Conservation (phyloP, 2,888 invertebrate species). For the Tipula unca region DNA sequence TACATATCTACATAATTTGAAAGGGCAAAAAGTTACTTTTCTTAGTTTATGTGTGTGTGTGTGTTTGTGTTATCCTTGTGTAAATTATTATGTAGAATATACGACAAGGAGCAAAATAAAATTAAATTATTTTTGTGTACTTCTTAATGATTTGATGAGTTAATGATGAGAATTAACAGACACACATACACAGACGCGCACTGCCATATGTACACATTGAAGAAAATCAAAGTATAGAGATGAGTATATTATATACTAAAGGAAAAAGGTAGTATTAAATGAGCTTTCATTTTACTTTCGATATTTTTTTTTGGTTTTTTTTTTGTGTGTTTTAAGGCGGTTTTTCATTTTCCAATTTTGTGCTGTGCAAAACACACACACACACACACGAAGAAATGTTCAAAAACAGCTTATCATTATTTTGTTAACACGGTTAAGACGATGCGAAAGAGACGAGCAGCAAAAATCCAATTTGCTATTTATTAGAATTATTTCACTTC, state of each 20-base stretch:
- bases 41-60: neutral
- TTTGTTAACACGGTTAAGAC: neutral
- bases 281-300: neutral
- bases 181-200: neutral
- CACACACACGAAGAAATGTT: neutral
- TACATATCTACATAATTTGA: neutral
- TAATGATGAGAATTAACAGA: neutral
- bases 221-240: neutral
- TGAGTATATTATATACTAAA: neutral
- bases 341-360: neutral
- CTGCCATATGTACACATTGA: neutral
- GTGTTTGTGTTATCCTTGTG: neutral
- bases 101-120: neutral
- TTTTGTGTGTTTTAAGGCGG: neutral
- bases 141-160: neutral
- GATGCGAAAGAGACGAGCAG: neutral
- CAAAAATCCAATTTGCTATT: conserved; percentile 2
- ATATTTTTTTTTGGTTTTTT: no score
- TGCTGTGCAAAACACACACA: no score
- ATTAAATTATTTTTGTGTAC: neutral
- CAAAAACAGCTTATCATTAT: neutral
- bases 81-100: neutral
- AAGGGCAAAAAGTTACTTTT: neutral
- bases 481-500: neutral
- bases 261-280: neutral